phyloP scores from a whole-genome alignment of 2,888 invertebrate species.

The Eupithecia tripunctaria region DNA sequence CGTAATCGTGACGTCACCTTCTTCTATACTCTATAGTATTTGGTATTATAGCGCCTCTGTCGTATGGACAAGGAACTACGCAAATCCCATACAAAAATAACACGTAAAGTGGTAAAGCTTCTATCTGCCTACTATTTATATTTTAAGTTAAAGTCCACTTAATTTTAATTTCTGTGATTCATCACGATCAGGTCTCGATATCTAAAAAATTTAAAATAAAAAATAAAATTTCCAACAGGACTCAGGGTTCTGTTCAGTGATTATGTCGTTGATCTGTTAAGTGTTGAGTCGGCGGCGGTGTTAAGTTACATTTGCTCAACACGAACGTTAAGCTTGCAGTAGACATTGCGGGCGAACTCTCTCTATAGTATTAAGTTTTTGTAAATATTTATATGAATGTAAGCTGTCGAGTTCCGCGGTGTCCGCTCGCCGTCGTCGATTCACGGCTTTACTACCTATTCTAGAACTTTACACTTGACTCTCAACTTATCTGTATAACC shows the following conservation, averaged over 20 bases:
- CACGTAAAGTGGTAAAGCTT: no score
- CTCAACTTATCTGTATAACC: background rate
- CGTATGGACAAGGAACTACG: no score
- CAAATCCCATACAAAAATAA: no score
- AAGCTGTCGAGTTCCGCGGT: slow-evolving; percentile 26
- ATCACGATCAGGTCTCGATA: no score
- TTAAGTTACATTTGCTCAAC: background rate
- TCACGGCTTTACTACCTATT: slow-evolving; percentile 26
- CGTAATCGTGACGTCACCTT: no score
- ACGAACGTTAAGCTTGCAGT: background rate
- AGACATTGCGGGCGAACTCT: slow-evolving; percentile 35
- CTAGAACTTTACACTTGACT: background rate
- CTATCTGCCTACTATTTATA: no score
- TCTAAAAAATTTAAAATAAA: no score
- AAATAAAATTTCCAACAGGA: no score
- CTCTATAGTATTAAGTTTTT: slow-evolving; percentile 39
- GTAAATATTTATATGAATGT: slow-evolving; percentile 34
- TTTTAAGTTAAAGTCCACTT: no score
- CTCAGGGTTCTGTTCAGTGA: background rate
- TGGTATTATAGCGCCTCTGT: no score
- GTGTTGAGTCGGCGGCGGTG: background rate
- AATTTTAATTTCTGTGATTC: no score
- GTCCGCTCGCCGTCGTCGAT: slow-evolving; percentile 32
- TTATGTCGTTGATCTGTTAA: background rate
- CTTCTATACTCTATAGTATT: no score